Percentiles rank a stretch among this genome's conserved stretches.
These are phyloP conservation scores for Rhinogobius similis DNA, from an alignment of 2,113 vertebrate genomes.

Conservation along the genomic window DNA sequence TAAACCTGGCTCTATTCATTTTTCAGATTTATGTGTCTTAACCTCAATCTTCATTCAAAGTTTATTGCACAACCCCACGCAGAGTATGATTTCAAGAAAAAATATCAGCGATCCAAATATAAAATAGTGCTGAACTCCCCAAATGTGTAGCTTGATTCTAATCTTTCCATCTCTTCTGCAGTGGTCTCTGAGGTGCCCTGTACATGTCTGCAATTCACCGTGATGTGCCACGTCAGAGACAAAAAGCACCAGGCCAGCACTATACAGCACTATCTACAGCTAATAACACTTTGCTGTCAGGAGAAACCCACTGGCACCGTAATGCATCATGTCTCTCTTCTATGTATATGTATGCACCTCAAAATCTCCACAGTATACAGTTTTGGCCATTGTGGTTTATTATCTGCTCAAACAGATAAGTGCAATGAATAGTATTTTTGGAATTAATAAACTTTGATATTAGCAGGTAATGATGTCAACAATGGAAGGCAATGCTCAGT, in stretches of 20 bases:
- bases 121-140: not conserved
- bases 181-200: constrained; percentile 14
- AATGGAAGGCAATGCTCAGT: too few species aligned
- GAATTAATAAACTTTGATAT: not conserved
- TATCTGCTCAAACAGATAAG: too few species aligned
- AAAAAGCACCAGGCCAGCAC: constrained; percentile 39
- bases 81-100: too few species aligned
- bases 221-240: constrained; percentile 42
- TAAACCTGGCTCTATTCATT: too few species aligned
- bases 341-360: constrained; percentile 5
- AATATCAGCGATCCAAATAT: not conserved
- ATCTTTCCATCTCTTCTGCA: constrained; percentile 28
- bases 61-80: too few species aligned
- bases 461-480: too few species aligned
- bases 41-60: too few species aligned
- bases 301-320: constrained; percentile 41
- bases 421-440: too few species aligned
- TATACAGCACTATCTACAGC: constrained; percentile 7
- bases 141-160: not conserved
- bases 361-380: not conserved
- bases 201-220: constrained; percentile 24
- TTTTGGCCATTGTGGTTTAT: not conserved
- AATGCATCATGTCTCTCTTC: constrained; percentile 56
- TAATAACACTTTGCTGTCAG: constrained; percentile 46
- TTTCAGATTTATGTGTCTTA: too few species aligned